Conservation (phyloP, 1,140 invertebrate species). For the Heliconius congener region DNA sequence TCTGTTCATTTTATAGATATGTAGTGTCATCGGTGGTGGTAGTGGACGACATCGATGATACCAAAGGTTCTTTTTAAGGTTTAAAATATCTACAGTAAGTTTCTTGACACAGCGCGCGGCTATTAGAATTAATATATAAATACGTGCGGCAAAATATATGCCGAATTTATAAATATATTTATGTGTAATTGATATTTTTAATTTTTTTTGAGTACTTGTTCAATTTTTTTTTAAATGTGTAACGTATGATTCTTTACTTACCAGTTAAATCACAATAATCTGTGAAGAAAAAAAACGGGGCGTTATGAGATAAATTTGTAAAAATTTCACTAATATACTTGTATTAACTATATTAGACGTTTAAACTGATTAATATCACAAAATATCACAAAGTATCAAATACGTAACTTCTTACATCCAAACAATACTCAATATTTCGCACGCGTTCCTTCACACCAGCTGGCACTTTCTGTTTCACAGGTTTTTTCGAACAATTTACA, state of each 20-base stretch:
- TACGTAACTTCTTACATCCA: slow-evolving; percentile 38
- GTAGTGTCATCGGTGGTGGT: background rate
- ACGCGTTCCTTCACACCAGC: slow-evolving; percentile 56
- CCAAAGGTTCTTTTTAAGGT: too few species aligned
- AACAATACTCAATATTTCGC: slow-evolving; percentile 55
- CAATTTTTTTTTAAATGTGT: too few species aligned
- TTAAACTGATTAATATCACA: background rate
- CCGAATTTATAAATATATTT: too few species aligned
- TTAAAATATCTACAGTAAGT: too few species aligned
- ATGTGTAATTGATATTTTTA: too few species aligned
- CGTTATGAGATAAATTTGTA: too few species aligned
- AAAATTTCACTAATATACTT: background rate
- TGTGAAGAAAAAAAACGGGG: background rate
- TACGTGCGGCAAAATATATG: too few species aligned
- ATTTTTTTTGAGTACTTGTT: too few species aligned
- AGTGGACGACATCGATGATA: background rate
- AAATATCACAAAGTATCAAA: background rate
- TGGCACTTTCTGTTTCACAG: slow-evolving; percentile 58
- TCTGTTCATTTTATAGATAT: background rate
- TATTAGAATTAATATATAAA: too few species aligned
- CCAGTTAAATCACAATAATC: background rate
- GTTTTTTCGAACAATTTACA: slow-evolving; percentile 38
- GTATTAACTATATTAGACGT: background rate
- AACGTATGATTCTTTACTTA: background rate
- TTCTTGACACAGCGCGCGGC: too few species aligned